phyloP scores from a whole-genome alignment of 2,113 vertebrate genomes.

The Pseudolaguvia tuberculata region DNA sequence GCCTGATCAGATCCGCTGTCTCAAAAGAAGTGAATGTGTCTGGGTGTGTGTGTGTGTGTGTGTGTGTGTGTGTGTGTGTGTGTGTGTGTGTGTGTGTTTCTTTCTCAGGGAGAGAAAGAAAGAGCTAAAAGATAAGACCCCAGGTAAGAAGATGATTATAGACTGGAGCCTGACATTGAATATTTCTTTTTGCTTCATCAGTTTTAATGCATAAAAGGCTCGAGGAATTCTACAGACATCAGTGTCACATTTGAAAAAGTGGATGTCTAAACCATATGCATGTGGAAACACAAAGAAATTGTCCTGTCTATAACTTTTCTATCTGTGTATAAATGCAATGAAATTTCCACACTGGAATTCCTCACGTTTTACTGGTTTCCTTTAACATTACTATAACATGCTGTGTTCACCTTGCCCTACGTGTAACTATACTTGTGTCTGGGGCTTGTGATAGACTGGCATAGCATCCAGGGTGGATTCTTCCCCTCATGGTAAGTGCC shows the following conservation, averaged over 20 bases:
- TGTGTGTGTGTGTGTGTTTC: slow-evolving; percentile 12
- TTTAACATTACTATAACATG: not conserved
- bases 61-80: not conserved
- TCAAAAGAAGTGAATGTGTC: slow-evolving; percentile 28
- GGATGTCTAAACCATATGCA: not conserved
- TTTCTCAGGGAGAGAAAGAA: not conserved
- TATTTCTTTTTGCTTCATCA: not conserved
- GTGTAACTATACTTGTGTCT: not conserved
- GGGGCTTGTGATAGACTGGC: not conserved
- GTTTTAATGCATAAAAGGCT: not conserved
- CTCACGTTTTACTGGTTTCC: no score
- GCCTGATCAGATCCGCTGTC: slow-evolving; percentile 51
- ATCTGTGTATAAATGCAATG: not conserved
- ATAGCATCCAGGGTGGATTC: no score
- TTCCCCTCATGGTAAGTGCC: no score
- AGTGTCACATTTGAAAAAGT: not conserved
- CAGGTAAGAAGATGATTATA: slow-evolving; percentile 2
- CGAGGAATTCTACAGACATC: not conserved
- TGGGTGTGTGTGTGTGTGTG: slow-evolving; percentile 5
- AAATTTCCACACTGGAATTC: not conserved
- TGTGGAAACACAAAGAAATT: not conserved
- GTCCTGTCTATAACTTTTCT: not conserved
- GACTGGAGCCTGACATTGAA: not conserved
- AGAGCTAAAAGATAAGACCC: slow-evolving; percentile 4
- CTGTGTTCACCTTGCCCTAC: not conserved